Evolutionary conservation across 2,888 invertebrate species (phyloP), one percentile per base, ranked within the genome.

Genomic region (Pheosia gnoma): DNA sequence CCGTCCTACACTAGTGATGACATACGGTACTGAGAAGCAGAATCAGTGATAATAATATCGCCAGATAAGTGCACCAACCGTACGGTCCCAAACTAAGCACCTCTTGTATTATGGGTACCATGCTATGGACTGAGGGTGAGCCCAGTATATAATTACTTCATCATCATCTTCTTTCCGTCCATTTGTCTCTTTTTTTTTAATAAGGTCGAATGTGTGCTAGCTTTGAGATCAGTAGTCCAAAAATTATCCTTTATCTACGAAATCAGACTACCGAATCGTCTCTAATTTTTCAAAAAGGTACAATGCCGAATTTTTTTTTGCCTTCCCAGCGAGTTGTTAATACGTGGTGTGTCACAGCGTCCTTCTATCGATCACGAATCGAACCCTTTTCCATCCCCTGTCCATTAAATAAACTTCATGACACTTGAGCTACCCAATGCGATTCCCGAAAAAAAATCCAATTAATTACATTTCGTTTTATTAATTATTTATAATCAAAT

Each of bases 401-500:
- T 25, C 51, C 25, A n/a, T 51, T 51, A 51, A 51, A 51, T 25
- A 51, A 51, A 25, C 51, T 25, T 51, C 47, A 47, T 25, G 25
- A 51, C 49, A 51, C 49, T 13, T 13, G 4, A 47, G 47, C 8
- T 13, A 4, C 8, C 49, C n/a, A 51, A 51, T 13, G 5, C 36
- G 43, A 47, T 59, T 45, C 11, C 47, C 59, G 13, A 61, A 36
- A 49, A 53, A 62, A 63, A 54, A 59, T 55, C 63, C 64, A 65
- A 71, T 68, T 73, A 71, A 25, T 25, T 25, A 25, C 25, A 1
- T 25, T 25, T 25, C 68, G 66, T 75, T 71, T 45, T 63, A 62
- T 63, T 43, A 49, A 65, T 58, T 64, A 57, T 78, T 73, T 76
- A 65, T 69, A 74, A 74, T 78, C 60, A 68, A 73, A 73, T 54